These are phyloP conservation scores for Sterna hirundo DNA, from an alignment of 2,113 vertebrate genomes.

Conservation along the genomic window DNA sequence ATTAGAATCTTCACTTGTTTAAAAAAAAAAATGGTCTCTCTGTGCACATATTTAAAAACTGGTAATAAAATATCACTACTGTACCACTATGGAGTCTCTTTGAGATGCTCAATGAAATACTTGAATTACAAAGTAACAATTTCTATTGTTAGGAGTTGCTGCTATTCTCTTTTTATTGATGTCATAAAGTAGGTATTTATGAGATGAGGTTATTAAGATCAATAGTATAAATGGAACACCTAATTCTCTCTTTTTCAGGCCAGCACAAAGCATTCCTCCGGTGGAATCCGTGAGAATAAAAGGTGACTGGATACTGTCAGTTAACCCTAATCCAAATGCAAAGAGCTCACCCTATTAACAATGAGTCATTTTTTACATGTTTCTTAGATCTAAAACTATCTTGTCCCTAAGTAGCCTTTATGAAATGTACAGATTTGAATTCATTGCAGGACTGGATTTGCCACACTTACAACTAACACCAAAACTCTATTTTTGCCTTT, in stretches of 20 bases:
- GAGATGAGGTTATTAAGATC: conserved; percentile 76
- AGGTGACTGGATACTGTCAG: conserved; percentile 65
- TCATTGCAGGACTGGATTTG: conserved; percentile 33
- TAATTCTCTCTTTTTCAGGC: conserved; percentile 73
- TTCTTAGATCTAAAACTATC: conserved; percentile 71
- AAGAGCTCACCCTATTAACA: conserved; percentile 72
- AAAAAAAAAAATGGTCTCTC: conserved; percentile 59
- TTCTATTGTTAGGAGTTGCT: conserved; percentile 68
- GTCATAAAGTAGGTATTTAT: conserved; percentile 76
- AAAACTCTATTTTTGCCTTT: background rate
- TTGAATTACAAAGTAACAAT: conserved; percentile 64
- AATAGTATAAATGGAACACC: conserved; percentile 73
- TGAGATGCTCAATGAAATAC: conserved; percentile 49
- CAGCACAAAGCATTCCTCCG: conserved; percentile 61
- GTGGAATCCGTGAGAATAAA: conserved; percentile 58
- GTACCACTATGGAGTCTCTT: conserved; percentile 41
- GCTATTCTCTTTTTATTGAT: conserved; percentile 70
- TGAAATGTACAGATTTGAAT: conserved; percentile 52
- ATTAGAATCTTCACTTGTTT: conserved; percentile 66
- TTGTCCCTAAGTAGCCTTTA: conserved; percentile 68
- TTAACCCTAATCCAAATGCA: conserved; percentile 78
- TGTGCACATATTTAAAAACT: conserved; percentile 46
- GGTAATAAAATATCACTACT: conserved; percentile 29
- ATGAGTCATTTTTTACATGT: conserved; percentile 69
- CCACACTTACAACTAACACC: conserved; percentile 14